Conservation (phyloP, 2,888 invertebrate species). For the Phasia obesa region DNA sequence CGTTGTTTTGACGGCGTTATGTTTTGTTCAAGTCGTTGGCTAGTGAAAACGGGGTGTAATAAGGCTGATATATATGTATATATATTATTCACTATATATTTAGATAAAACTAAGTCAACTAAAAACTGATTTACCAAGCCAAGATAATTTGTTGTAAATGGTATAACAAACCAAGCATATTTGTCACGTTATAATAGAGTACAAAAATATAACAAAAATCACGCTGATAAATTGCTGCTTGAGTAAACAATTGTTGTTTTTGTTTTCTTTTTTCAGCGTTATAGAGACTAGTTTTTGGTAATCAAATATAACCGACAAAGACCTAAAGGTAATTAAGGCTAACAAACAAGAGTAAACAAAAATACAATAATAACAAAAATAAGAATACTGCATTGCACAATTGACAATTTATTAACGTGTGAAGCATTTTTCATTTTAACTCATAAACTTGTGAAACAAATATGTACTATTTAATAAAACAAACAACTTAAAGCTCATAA, state of each 20-base stretch:
- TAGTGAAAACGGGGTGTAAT: too few species aligned
- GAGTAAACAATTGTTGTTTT: slow-evolving; percentile 39
- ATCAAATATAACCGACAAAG: slow-evolving; percentile 44
- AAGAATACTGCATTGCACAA: slow-evolving; percentile 58
- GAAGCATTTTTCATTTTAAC: slow-evolving; percentile 2
- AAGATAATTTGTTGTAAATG: neutral
- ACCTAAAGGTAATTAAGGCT: slow-evolving; percentile 46
- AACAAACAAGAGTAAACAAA: neutral
- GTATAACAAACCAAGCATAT: neutral
- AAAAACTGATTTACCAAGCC: too few species aligned
- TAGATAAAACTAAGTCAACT: too few species aligned
- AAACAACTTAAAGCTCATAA: neutral
- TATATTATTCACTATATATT: too few species aligned
- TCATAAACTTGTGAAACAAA: slow-evolving; percentile 18
- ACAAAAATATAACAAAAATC: slow-evolving; percentile 10
- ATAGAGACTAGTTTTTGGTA: slow-evolving; percentile 11
- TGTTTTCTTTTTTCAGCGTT: neutral
- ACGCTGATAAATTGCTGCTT: slow-evolving; percentile 52
- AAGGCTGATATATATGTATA: too few species aligned
- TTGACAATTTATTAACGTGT: slow-evolving; percentile 49
- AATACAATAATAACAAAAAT: slow-evolving; percentile 23
- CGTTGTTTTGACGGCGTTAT: too few species aligned
- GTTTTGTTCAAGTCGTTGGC: too few species aligned
- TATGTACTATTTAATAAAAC: neutral
- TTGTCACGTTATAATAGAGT: neutral